Base-by-base conservation (phyloP, 2,888 invertebrate genomes). In the Hirtodrosophila confusa region DNA sequence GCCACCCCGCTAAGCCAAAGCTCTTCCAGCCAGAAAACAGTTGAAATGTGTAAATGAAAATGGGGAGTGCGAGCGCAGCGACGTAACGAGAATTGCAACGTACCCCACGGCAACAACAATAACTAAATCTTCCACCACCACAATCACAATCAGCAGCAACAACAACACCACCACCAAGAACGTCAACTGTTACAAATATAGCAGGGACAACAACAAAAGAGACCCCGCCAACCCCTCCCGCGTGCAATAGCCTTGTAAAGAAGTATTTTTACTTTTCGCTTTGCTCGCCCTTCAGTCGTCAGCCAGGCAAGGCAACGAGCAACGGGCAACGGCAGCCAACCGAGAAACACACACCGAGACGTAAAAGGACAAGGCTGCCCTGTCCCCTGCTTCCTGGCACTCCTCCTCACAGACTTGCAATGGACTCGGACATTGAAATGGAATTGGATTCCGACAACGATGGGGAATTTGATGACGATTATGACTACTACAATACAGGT, bases 381-480 rank as follows among this genome's bases (percentile, higher is more conserved):
- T 58, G 31, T 41, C 24, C 47, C 37, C 43, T 40, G 17, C 7
- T 39, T 12, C 17, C 36, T 31, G 37, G 27, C 40, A 48, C 41
- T 37, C 36, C 58, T 41, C 39, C 58, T 40, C 24, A 54, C 61
- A 69, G 74, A 68, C 64, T 69, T 69, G 74, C 65, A 75, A 92
- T 92, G 92, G 96, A 96, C 91, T 96, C 96, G 87, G 97, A 97
- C 92, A 96, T 96, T 95, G 97, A 97, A 76, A 86, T 82, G 82
- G 82, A 82, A 58, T 48, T 82, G 91, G 96, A 95, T 92, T 97
- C 96, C 49, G 96, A 96, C 91, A 96, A 96, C 88, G 97, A 97
- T 88, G 94, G 94, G 24, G 80, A 80, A 69, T 80, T 75, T 85
- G 85, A 83, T 48, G 94, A 95, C 89, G 95, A 96, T 78, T 96